Conservation (phyloP, 2,113 vertebrate genomes). For the Catagonus wagneri region DNA sequence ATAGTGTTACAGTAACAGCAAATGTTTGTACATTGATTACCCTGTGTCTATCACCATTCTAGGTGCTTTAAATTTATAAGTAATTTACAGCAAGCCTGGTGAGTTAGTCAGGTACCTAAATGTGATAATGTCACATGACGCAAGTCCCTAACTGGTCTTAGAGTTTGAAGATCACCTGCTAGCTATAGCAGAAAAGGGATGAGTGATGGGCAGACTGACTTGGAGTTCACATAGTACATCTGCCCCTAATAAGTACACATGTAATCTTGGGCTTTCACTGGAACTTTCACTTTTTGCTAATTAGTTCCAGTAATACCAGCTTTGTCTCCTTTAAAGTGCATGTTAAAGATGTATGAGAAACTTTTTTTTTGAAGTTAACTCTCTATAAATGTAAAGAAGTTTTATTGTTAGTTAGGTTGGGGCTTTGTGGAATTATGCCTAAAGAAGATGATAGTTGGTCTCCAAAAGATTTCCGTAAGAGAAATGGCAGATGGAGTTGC, state of each 20-base stretch:
- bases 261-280: not conserved
- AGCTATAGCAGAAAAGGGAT: not conserved
- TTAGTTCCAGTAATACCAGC: not conserved
- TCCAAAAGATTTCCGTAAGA: not conserved
- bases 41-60: not conserved
- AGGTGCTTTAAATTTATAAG: not conserved
- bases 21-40: not conserved
- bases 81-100: not conserved
- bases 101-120: not conserved
- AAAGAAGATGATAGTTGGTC: not conserved
- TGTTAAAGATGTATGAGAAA: not conserved
- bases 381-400: not conserved
- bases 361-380: not conserved
- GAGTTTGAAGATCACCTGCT: not conserved
- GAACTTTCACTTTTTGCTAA: not conserved
- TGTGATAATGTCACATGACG: rapidly evolving
- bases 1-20: not conserved
- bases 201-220: rapidly evolving
- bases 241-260: not conserved
- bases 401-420: not conserved
- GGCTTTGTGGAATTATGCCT: not conserved
- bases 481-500: not conserved
- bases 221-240: not conserved
- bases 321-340: not conserved
- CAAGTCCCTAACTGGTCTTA: not conserved